phyloP scores from a whole-genome alignment of 1,140 invertebrate species.

The Ips typographus region DNA sequence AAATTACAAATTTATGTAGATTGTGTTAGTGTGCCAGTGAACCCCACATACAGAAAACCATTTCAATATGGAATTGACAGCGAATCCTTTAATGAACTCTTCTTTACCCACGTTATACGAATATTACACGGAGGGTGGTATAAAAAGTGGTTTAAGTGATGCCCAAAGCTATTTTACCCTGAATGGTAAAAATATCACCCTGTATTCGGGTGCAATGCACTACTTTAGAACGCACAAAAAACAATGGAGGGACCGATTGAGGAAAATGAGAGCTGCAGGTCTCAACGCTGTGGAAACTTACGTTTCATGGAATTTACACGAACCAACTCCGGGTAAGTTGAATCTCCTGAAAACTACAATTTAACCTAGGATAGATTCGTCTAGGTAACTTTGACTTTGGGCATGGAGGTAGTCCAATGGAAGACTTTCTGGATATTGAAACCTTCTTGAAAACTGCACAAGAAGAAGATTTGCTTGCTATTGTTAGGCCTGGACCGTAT shows the following conservation, averaged over 20 bases:
- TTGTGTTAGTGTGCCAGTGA: background rate
- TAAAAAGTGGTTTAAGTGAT: slow-evolving; percentile 39
- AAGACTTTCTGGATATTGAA: slow-evolving; percentile 55
- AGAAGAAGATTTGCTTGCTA: slow-evolving; percentile 77
- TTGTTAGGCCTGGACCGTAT: slow-evolving; percentile 89
- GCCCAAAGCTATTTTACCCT: slow-evolving; percentile 43
- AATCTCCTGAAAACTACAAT: background rate
- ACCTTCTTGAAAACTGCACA: slow-evolving; percentile 79
- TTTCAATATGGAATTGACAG: background rate
- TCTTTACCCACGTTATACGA: slow-evolving; percentile 44
- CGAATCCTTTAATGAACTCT: background rate
- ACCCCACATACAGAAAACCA: background rate
- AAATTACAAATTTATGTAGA: no score
- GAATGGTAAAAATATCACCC: slow-evolving; percentile 44
- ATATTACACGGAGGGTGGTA: slow-evolving; percentile 46
- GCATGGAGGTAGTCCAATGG: slow-evolving; percentile 67
- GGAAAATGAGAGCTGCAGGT: slow-evolving; percentile 58
- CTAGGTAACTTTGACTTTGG: slow-evolving; percentile 68
- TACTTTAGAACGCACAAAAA: slow-evolving; percentile 82
- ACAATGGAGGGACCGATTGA: slow-evolving; percentile 36
- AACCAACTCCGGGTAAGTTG: slow-evolving; percentile 57
- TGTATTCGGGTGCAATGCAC: slow-evolving; percentile 76
- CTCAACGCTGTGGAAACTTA: slow-evolving; percentile 92
- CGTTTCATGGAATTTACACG: slow-evolving; percentile 92
- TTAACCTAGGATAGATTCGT: background rate